phyloP scores from a whole-genome alignment of 2,888 invertebrate genomes.

The Catonia carolina region DNA sequence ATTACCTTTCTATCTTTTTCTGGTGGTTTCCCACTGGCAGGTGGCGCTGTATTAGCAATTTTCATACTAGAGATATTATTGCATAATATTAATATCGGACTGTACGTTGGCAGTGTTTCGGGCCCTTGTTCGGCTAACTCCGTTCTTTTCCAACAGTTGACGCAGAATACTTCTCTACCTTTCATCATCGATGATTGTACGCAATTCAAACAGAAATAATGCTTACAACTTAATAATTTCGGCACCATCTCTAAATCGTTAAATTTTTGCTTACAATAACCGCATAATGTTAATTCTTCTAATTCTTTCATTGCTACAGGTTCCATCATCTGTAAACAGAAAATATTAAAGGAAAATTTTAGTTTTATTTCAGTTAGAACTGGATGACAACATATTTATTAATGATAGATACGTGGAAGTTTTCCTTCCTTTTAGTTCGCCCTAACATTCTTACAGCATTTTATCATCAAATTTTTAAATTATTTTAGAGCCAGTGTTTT shows the following conservation, averaged over 20 bases:
- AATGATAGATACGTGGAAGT: no score
- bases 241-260: constrained; percentile 66
- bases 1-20: constrained; percentile 47
- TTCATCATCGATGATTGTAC: constrained; percentile 60
- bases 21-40: constrained; percentile 42
- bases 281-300: constrained; percentile 68
- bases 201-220: constrained; percentile 70
- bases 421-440: no score
- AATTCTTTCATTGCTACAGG: constrained; percentile 44
- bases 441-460: no score
- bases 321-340: constrained; percentile 39
- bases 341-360: neutral
- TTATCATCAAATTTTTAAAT: no score
- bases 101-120: constrained; percentile 61
- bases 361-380: neutral
- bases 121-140: constrained; percentile 60
- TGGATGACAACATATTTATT: no score
- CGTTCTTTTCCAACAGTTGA: constrained; percentile 68
- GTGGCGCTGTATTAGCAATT: constrained; percentile 42
- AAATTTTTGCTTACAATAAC: constrained; percentile 67
- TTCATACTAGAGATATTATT: constrained; percentile 56
- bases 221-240: constrained; percentile 66
- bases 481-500: no score
- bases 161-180: constrained; percentile 54
- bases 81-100: constrained; percentile 58